These are phyloP conservation scores for Danio albolineatus DNA, from an alignment of 2,797 vertebrate genomes.

Conservation along the genomic window DNA sequence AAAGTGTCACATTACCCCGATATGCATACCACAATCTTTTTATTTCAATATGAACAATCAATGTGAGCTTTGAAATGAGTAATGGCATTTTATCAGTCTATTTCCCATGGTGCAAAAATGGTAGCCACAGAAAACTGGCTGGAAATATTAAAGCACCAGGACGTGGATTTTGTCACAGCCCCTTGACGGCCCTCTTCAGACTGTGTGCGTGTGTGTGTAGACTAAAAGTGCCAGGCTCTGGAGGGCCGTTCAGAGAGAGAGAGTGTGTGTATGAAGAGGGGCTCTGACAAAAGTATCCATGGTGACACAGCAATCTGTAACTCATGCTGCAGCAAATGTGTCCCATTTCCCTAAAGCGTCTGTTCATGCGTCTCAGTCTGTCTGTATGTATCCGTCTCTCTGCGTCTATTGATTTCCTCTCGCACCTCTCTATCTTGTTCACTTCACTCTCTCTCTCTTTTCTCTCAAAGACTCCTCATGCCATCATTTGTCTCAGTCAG, in stretches of 20 bases:
- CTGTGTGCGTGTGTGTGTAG: not conserved
- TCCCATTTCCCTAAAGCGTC: conserved; percentile 55
- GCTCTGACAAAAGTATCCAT: conserved; percentile 84
- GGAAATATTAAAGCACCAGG: conserved; percentile 57
- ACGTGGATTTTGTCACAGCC: conserved; percentile 78
- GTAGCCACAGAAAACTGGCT: conserved; percentile 51
- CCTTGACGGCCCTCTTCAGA: conserved; percentile 51
- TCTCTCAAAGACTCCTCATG: not conserved
- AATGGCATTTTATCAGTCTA: not conserved
- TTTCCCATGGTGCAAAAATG: conserved; percentile 69
- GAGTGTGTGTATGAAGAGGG: conserved; percentile 58
- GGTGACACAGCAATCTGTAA: conserved; percentile 79
- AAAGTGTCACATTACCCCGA: not conserved
- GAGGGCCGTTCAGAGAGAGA: conserved; percentile 51
- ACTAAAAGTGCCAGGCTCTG: conserved; percentile 18
- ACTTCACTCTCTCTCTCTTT: conserved; percentile 35
- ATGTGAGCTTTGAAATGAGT: not conserved
- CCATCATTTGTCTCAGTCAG: conserved; percentile 26
- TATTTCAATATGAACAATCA: not conserved
- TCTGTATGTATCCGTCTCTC: not conserved
- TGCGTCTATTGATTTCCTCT: conserved; percentile 17
- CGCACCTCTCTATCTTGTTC: conserved; percentile 18
- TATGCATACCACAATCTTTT: not conserved
- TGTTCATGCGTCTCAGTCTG: not conserved
- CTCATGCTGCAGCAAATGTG: conserved; percentile 80